These are phyloP conservation scores for Sebastes baramenuke DNA, from an alignment of 2,797 vertebrate species.

Conservation along the genomic window DNA sequence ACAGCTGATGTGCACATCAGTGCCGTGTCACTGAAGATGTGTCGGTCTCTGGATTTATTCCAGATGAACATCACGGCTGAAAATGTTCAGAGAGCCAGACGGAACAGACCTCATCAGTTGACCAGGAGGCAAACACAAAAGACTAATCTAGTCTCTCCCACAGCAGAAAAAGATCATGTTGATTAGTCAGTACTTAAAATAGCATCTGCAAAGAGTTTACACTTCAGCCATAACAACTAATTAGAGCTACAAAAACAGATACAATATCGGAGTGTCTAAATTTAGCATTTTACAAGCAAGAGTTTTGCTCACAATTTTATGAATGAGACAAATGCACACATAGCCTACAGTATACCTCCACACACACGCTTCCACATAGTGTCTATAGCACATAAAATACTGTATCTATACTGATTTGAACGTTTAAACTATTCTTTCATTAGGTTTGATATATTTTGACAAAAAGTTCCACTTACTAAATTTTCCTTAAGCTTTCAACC, in stretches of 20 bases:
- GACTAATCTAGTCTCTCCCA: neutral
- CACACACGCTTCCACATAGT: neutral
- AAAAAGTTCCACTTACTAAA: no score
- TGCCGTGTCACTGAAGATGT: constrained; percentile 11
- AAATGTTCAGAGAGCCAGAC: constrained; percentile 3
- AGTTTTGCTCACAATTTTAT: neutral
- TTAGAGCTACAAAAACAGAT: neutral
- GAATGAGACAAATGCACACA: neutral
- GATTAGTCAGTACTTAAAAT: neutral
- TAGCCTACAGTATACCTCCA: no score
- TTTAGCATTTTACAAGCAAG: neutral
- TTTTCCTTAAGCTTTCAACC: no score
- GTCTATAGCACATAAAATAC: neutral
- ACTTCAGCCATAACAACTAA: neutral
- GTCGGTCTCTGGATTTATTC: constrained; percentile 2
- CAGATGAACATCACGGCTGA: neutral
- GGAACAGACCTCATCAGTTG: neutral
- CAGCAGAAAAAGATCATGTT: neutral
- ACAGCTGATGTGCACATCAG: constrained; percentile 10
- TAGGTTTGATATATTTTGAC: no score
- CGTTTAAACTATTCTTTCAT: no score
- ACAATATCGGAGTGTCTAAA: neutral
- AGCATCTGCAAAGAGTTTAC: neutral
- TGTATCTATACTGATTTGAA: neutral
- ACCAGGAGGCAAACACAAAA: neutral